Conservation (phyloP, 2,888 invertebrate genomes). For the Nasonia oneida region DNA sequence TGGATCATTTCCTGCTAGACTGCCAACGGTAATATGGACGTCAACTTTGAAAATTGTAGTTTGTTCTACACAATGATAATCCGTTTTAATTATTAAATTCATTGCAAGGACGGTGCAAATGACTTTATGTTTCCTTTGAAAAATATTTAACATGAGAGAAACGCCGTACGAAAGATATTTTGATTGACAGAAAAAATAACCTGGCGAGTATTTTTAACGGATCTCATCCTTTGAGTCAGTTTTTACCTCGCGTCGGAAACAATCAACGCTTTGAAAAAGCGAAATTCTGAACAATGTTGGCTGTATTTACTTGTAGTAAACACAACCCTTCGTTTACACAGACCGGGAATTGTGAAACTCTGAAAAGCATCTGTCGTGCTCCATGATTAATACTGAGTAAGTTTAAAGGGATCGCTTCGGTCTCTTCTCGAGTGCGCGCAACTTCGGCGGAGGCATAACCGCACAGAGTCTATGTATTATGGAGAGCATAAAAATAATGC, state of each 20-base stretch:
- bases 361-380: slow-evolving; percentile 62
- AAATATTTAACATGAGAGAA: background rate
- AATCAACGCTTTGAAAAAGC: background rate
- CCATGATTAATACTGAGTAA: slow-evolving; percentile 63
- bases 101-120: no score
- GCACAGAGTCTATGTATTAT: background rate
- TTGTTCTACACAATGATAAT: background rate
- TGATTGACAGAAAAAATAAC: no score
- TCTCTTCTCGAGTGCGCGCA: background rate
- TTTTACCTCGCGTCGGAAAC: background rate
- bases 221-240: background rate
- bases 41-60: slow-evolving; percentile 3
- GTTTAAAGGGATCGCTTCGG: slow-evolving; percentile 61
- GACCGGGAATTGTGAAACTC: slow-evolving; percentile 64
- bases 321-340: slow-evolving; percentile 26
- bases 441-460: background rate
- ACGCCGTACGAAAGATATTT: background rate
- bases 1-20: background rate
- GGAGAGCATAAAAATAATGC: background rate
- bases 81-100: background rate
- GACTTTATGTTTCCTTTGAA: background rate
- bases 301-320: slow-evolving; percentile 28
- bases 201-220: background rate
- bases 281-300: slow-evolving; percentile 8
- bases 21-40: background rate